Conservation (phyloP, 2,888 invertebrate species). For the Dendrolimus pini region DNA sequence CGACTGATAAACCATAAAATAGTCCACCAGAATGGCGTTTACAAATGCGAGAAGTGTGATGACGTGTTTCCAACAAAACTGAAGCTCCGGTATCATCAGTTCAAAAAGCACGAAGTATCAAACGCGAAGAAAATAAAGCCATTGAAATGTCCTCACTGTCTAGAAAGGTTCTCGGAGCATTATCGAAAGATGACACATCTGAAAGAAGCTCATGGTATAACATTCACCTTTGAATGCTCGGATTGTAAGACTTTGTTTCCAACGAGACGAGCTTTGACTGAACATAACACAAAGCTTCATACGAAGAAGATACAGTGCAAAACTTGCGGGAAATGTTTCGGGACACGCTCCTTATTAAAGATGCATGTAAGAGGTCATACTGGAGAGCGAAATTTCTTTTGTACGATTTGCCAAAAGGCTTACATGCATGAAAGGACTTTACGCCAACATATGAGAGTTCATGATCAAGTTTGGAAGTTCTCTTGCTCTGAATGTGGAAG, state of each 20-base stretch:
- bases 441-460: constrained; percentile 59
- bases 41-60: constrained; percentile 57
- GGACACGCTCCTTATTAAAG: constrained; percentile 50
- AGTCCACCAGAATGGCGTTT: constrained; percentile 55
- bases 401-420: constrained; percentile 53
- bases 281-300: constrained; percentile 59
- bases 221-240: constrained; percentile 56
- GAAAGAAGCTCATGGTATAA: constrained; percentile 55
- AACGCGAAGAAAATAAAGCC: constrained; percentile 56
- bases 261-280: constrained; percentile 55
- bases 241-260: constrained; percentile 49
- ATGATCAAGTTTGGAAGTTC: constrained; percentile 51
- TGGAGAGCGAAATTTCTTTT: constrained; percentile 59
- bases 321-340: constrained; percentile 60
- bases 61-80: constrained; percentile 56
- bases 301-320: constrained; percentile 61
- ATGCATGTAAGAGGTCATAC: constrained; percentile 61
- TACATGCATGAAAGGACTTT: constrained; percentile 64
- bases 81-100: constrained; percentile 55
- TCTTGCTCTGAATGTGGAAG: constrained; percentile 53
- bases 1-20: constrained; percentile 56
- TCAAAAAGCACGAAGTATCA: constrained; percentile 54
- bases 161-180: constrained; percentile 62
- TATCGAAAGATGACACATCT: constrained; percentile 65
- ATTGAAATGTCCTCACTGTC: constrained; percentile 61